phyloP scores from a whole-genome alignment of 1,140 invertebrate species.

The Drosophila lacteicornis region DNA sequence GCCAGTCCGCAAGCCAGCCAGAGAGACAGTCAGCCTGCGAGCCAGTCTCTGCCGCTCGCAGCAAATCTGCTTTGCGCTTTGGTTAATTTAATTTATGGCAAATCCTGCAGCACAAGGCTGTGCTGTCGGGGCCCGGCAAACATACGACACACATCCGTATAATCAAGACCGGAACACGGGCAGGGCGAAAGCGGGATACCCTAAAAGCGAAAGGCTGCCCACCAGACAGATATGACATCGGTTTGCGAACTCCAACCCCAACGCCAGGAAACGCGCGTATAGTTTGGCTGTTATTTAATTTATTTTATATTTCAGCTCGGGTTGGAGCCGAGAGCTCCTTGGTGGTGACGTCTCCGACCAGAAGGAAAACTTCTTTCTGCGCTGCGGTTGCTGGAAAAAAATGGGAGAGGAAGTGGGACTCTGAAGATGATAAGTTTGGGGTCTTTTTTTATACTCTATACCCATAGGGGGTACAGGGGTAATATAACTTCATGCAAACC shows the following conservation, averaged over 20 bases:
- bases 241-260: background rate
- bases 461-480: too few relatives aligned
- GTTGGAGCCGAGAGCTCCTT: background rate
- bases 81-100: conserved; percentile 75
- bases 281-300: conserved; percentile 24
- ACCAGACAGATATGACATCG: conserved; percentile 5
- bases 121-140: background rate
- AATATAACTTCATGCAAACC: too few relatives aligned
- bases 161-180: background rate
- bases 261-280: background rate
- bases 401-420: background rate
- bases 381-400: background rate
- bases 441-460: background rate
- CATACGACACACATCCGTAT: conserved; percentile 23
- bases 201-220: background rate
- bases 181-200: background rate
- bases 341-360: background rate
- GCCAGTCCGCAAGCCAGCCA: background rate
- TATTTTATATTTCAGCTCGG: conserved; percentile 24
- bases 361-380: background rate
- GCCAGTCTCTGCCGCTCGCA: background rate
- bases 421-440: conserved; percentile 7
- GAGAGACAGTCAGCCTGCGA: background rate
- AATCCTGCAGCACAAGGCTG: conserved; percentile 17
- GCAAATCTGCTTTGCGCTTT: conserved; percentile 54